Evolutionary conservation across 2,113 vertebrate species (phyloP), one percentile per base, ranked within the genome.

Genomic region (Bothrops jararaca): DNA sequence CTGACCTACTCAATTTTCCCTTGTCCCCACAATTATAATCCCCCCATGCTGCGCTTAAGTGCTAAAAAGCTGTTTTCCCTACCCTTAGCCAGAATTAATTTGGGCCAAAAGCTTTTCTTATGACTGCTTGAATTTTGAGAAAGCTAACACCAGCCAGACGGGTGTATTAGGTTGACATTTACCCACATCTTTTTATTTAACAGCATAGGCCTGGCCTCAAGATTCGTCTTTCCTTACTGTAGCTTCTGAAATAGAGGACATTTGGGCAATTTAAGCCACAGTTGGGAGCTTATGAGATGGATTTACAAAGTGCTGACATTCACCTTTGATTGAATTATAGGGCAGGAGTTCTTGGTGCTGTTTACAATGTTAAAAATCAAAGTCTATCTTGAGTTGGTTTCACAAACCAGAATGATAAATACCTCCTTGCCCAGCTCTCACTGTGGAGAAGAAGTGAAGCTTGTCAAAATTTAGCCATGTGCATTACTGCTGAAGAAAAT

Each of bases 331-430:
- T 64, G 90, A 91, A 91, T 87, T 89, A 92, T 9, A 80, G 85
- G 87, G 34, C n/a, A 80, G 24, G 53, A 86, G 87, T 23, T 56
- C 53, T 93, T 94, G 93, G 56, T 93, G 56, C 56, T 89, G 18
- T 89, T 94, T 92, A 74, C 54, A n/a, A 91, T 89, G 94, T 90
- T 60, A 94, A 95, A 93, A 91, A 88, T 88, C 13, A 92, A 91
- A n/a, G 15, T 94, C 93, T 58, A 64, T 6, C 56, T 74, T 50
- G 48, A 50, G 1, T 50, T 50, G 48, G 48, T 50, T 10, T 50
- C 50, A 85, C 26, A 18, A 90, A 92, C 3, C 85, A 85, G 29
- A 74, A 48, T 1, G 12, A 86, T 91, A 42, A 93, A 93, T 86
- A 88, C 26, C 20, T 56, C 23, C 34, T 85, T 23, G 3, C 26